Base-by-base conservation (phyloP, 2,888 invertebrate genomes). In the Netelia melanura region DNA sequence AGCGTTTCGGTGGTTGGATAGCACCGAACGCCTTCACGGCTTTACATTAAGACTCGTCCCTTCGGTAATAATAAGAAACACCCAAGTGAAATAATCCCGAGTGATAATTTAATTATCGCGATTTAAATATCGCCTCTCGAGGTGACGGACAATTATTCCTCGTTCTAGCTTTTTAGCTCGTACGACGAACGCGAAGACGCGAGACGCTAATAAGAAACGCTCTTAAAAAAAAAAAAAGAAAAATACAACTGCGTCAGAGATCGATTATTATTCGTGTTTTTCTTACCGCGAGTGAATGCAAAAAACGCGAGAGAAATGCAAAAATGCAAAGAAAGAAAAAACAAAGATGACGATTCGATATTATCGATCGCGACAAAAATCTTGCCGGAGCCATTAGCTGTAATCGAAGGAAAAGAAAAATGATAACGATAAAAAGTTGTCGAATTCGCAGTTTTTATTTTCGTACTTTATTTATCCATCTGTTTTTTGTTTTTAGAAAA, bases 1-100 rank as follows among this genome's bases (percentile, higher is more conserved):
- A 94, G 56, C 96, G 95, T 10, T 98, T 98, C 93, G 98, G 98
- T 0, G 98, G 98, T 0, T 98, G 98, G 98, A 92, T 94, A 52
- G 95, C 96, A 10, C 96, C 96, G 30, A 48, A 21, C 82, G 14
- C 48, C 2, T 48, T 10, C 11, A 14, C 48, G 14, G 14, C 48
- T 14, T 48, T 48, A 1, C 14, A 48, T 6, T 38, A 38, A 38
- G 48, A 3, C 48, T 14, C 14, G 48, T 48, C 48, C 38, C 38
- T 38, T 48, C 48, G 48, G 10, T 48, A 48, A 48, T 48, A 48
- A 48, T 48, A 14, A 48, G 48, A 14, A 58, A 17, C 10, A 58
- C 8, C 58, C 8, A 21, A 65, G 17, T 44, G 14, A 44, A 72
- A 61, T 58, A 72, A 21, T 8, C 11, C 25, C 17, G 48, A 23